phyloP scores from a whole-genome alignment of 2,888 invertebrate species.

The Halictus quadricinctus region DNA sequence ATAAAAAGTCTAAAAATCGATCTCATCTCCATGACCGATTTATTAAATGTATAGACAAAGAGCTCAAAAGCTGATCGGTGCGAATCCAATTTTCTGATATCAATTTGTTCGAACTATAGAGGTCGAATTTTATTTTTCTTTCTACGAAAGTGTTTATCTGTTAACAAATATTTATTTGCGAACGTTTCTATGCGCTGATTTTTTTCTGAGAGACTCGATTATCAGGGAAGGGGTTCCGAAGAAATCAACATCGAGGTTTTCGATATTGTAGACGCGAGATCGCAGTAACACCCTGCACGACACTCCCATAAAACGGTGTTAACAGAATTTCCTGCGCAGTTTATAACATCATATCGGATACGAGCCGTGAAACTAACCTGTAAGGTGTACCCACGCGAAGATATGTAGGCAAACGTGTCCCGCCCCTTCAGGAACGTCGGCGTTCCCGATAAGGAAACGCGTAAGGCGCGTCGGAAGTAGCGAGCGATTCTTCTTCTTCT shows the following conservation, averaged over 20 bases:
- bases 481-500: slow-evolving; percentile 28
- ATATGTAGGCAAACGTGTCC: slow-evolving; percentile 65
- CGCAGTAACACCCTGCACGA: background rate
- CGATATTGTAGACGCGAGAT: background rate
- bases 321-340: slow-evolving; percentile 22
- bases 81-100: too few relatives aligned
- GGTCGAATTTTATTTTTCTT: too few relatives aligned
- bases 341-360: slow-evolving; percentile 39
- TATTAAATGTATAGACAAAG: too few relatives aligned
- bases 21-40: too few relatives aligned
- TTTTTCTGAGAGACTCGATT: too few relatives aligned
- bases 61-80: too few relatives aligned
- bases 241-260: background rate
- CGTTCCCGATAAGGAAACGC: slow-evolving; percentile 66
- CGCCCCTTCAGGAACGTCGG: slow-evolving; percentile 64
- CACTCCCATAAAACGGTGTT: slow-evolving; percentile 10
- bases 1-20: too few relatives aligned
- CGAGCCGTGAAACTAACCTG: slow-evolving; percentile 55
- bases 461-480: slow-evolving; percentile 47
- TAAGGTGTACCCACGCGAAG: slow-evolving; percentile 64
- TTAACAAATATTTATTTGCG: too few relatives aligned
- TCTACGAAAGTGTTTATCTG: too few relatives aligned
- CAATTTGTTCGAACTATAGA: too few relatives aligned
- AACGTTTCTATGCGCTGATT: too few relatives aligned
- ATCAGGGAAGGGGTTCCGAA: background rate